Evolutionary conservation across 2,888 invertebrate species (phyloP), one percentile per base, ranked within the genome.

Genomic region (Amiota mariae): DNA sequence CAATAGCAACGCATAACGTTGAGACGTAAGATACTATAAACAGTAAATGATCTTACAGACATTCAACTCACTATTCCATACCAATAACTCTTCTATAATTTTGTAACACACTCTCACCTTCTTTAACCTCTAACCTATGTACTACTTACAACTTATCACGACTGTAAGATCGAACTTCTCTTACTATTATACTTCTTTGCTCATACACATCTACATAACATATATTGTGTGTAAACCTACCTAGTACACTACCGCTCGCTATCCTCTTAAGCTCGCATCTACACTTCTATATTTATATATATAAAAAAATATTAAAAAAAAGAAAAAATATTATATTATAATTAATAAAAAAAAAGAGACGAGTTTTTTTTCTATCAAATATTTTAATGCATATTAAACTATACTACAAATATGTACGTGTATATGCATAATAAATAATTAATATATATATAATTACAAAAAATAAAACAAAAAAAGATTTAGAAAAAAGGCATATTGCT

Each of bases 401-500:
- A 15, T 59, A 59, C n/a, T n/a, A n/a, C n/a, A n/a, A n/a, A n/a
- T n/a, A n/a, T n/a, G n/a, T n/a, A n/a, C n/a, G n/a, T n/a, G n/a
- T 66, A 48, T 51, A 67, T 67, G 46, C 46, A 20, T 64, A 61
- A 36, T 9, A 61, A 61, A 20, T 61, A 61, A 61, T 18, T 24
- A 36, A 61, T 51, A 67, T 67, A 67, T 9, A 49, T 24, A 12
- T 10, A 67, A 18, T 20, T 49, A 12, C 11, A 51, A 67, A 51
- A 20, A 48, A 67, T 49, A 18, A 20, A 64, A 47, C 6, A 48
- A 13, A 10, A 47, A 24, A 1, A 48, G 48, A n/a, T n/a, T 47
- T 47, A 46, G 48, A 15, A 11, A 78, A 79, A 81, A 80, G 80
- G 85, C 84, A 82, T 82, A 83, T 83, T 85, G 84, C 85, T 84